A percentile compares a stretch with the other conserved stretches of the same genome.
Conservation (phyloP, 2,797 vertebrate genomes). For the Hippoglossus hippoglossus region DNA sequence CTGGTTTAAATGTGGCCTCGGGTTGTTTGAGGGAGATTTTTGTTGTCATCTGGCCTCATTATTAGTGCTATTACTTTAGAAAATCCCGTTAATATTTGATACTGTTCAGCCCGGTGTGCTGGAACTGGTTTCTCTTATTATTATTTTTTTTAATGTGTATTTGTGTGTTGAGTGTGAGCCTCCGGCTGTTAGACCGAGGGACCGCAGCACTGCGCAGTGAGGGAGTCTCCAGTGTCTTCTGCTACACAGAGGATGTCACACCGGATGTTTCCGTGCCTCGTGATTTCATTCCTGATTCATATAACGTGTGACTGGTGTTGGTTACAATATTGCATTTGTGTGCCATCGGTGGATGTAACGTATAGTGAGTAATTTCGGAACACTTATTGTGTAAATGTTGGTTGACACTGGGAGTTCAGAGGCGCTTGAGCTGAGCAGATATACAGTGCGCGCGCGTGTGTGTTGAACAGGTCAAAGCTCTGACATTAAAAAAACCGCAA, state of each 20-base stretch:
- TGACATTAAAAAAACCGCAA: conserved; percentile 22
- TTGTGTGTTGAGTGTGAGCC: background rate
- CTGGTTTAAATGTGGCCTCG: background rate
- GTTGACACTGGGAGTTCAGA: background rate
- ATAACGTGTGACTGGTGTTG: background rate
- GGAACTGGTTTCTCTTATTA: background rate
- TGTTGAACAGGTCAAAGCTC: conserved; percentile 10
- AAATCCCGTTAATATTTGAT: background rate
- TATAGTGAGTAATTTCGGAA: background rate
- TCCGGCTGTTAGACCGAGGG: background rate
- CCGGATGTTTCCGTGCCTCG: background rate
- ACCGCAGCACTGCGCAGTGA: too few species aligned
- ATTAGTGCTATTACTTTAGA: background rate
- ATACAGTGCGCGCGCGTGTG: background rate
- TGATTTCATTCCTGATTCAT: background rate
- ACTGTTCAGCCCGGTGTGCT: background rate
- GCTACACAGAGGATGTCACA: background rate
- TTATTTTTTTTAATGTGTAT: background rate
- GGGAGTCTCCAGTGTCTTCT: background rate
- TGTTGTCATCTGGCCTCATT: background rate
- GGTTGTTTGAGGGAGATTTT: background rate
- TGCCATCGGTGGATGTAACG: background rate
- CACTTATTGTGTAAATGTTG: background rate
- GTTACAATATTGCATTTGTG: too few species aligned
- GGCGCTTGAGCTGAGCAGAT: background rate